A percentile compares a stretch with the other conserved stretches of the same genome.
phyloP scores from a whole-genome alignment of 2,888 invertebrate species.

The Epiblema foenella region DNA sequence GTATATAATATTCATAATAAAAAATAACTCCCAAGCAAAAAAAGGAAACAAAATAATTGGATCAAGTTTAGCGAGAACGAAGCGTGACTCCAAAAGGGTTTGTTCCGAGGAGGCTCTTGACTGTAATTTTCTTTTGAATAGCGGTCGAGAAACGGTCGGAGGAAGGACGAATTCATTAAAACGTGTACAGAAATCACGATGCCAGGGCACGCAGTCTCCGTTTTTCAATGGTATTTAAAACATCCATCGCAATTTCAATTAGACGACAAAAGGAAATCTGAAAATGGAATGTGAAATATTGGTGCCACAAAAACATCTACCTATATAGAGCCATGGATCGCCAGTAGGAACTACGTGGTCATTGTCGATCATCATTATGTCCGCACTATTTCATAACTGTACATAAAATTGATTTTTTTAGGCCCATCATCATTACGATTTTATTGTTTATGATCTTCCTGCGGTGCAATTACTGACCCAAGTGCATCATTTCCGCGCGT shows the following conservation, averaged over 20 bases:
- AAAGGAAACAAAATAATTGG: slow-evolving; percentile 77
- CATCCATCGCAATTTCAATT: slow-evolving; percentile 51
- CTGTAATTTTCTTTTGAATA: slow-evolving; percentile 81
- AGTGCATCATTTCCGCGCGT: slow-evolving; percentile 71
- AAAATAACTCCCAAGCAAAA: slow-evolving; percentile 65
- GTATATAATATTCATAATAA: slow-evolving; percentile 73
- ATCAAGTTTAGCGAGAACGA: slow-evolving; percentile 75
- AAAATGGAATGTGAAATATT: slow-evolving; percentile 29
- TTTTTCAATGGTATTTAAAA: slow-evolving; percentile 67
- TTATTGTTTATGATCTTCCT: slow-evolving; percentile 75
- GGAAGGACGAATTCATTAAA: slow-evolving; percentile 79
- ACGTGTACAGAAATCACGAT: slow-evolving; percentile 78
- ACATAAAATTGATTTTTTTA: slow-evolving; percentile 75
- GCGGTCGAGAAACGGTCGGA: slow-evolving; percentile 70
- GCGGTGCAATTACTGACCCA: slow-evolving; percentile 67
- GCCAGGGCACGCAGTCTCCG: slow-evolving; percentile 63
- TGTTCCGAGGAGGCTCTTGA: slow-evolving; percentile 75
- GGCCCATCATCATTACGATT: slow-evolving; percentile 75
- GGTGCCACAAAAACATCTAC: slow-evolving; percentile 9
- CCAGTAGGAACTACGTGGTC: slow-evolving; percentile 39
- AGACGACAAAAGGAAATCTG: slow-evolving; percentile 22
- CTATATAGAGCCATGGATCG: slow-evolving; percentile 20
- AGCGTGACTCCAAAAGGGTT: slow-evolving; percentile 81
- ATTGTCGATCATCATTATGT: slow-evolving; percentile 60
- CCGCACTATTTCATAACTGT: slow-evolving; percentile 68